Conservation (phyloP, 2,113 vertebrate species). For the Pitta sordida region DNA sequence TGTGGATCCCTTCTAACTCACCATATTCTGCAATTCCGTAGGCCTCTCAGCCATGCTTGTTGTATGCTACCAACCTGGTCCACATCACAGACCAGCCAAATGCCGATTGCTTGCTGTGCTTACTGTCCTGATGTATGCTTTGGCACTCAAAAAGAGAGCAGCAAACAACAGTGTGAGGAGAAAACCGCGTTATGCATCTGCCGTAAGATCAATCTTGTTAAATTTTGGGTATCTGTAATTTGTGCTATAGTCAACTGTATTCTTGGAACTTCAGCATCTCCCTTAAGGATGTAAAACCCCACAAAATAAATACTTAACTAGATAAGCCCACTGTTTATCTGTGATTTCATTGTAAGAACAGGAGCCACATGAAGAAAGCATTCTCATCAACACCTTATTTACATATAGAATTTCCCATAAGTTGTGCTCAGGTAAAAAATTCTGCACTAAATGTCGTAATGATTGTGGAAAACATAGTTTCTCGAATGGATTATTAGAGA, state of each 20-base stretch:
- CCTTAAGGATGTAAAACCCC: not conserved
- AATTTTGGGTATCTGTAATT: not conserved
- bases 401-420: not conserved
- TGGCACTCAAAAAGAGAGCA: not conserved
- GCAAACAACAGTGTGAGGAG: not conserved
- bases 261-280: not conserved
- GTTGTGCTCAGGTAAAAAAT: not conserved
- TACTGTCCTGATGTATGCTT: accelerated
- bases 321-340: not conserved
- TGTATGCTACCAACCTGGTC: not conserved
- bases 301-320: not conserved
- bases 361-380: not conserved
- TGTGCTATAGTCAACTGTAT: not conserved
- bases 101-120: not conserved
- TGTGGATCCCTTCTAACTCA: not conserved
- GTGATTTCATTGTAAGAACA: not conserved
- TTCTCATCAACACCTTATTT: not conserved
- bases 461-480: not conserved
- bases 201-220: not conserved
- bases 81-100: not conserved
- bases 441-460: not conserved
- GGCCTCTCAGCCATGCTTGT: not conserved
- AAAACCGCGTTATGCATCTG: not conserved
- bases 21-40: not conserved
- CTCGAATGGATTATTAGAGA: not conserved